Base-by-base conservation (phyloP, 1,140 invertebrate species). In the Plectus sambesii region DNA sequence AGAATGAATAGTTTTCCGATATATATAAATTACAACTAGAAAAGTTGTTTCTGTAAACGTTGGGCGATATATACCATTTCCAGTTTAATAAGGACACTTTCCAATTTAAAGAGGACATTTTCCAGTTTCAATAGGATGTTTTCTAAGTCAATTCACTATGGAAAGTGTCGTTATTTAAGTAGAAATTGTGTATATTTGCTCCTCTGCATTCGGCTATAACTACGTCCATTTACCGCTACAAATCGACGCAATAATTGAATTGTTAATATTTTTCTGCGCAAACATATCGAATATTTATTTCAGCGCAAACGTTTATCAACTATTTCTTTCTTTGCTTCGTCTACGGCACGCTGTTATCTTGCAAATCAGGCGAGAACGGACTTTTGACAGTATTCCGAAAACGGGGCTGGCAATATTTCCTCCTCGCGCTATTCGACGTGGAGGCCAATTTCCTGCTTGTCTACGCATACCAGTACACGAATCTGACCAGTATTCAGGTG, bases 351-450 rank as follows among this genome's bases (percentile, higher is more conserved):
- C 42, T 61, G 4, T 45, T 64, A 3, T 47, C 53, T 9, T 65
- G 51, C 42, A 53, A 60, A 37, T 29, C 17, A 22, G 60, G 61
- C 15, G 60, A 58, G 8, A 29, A 54, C 9, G 59, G 49, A 8
- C 39, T 65, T 15, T 19, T 55, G 1, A 41, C 27, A 5, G 61
- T 84, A n/a, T 74, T 85, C 61, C 78, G 76, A 68, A 74, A 76
- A 17, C 74, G 79, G 42, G 80, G 80, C 5, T 82, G 79, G 80
- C 77, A 81, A 57, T 84, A 85, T 70, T 73, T 82, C 42, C 63
- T 84, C 24, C 69, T 84, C 19, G 80, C 81, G 2, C 57, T 82
- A n/a, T 77, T 82, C 49, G 85, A 88, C 70, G 84, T 87, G 3
- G 79, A 83, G 70, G 81, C 81, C 20, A 83, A 83, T 68, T 83